Base-by-base conservation (phyloP, 1,140 invertebrate genomes). In the Odontomachus brunneus region DNA sequence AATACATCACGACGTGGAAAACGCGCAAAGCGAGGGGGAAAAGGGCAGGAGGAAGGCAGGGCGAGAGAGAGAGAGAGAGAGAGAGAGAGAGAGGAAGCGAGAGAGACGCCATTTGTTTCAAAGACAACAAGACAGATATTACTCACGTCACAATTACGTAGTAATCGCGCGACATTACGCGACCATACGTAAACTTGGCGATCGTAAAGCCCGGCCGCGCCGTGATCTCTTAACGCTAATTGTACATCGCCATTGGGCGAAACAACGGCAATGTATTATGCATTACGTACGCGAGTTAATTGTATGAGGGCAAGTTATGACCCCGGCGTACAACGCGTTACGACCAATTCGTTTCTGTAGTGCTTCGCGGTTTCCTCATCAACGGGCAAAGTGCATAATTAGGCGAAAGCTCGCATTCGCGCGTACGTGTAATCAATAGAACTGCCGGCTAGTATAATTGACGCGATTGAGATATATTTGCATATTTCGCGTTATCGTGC, bases 301-400 rank as follows among this genome's bases (percentile, higher is more conserved):
- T 83, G 51, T 60, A 59, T n/a, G 24, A 69, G 44, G 65, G 24
- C 81, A 87, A 87, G 85, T 83, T 67, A 86, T 57, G 44, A 33
- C 12, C 33, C 7, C 49, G 15, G 26, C 17, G 15, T 67, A 51
- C 65, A 33, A 29, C 57, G 14, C 24, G 80, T 86, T 76, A 87
- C 65, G 22, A 72, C 14, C 80, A 51, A 86, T 76, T 82, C 63
- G 57, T 81, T 84, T 86, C 65, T 63, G 26, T 82, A 65, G 49
- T 59, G 74, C 67, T 59, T 57, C 59, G 75, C 62, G 85, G 69
- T 85, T 85, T 74, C 49, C 83, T 33, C 38, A 65, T 69, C 62
- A 62, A 51, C 12, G 12, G 24, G 17, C 60, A 86, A 86, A 71
- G 48, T 67, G 80, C 60, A 73, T 83, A 87, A 87, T 87, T 86